Percentiles rank a stretch among this genome's conserved stretches.
Conservation (phyloP, 64 coral and sea anemone genomes). For the Orbicella faveolata region DNA sequence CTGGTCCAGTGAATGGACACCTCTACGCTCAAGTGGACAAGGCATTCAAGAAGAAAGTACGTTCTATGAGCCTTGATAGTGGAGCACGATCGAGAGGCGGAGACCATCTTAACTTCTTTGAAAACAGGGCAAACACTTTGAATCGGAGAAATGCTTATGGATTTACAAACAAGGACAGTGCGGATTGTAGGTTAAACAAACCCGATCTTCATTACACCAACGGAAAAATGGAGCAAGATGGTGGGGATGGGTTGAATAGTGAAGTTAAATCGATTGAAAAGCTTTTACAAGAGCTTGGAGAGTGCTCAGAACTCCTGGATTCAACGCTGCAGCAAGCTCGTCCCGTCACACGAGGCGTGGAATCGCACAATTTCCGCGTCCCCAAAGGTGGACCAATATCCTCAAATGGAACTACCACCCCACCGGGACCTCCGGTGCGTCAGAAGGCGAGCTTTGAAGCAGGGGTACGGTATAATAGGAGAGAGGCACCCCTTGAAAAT, state of each 20-base stretch:
- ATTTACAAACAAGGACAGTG: neutral
- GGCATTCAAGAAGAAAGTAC: conserved; percentile 65
- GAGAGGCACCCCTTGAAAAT: neutral
- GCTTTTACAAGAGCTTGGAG: conserved; percentile 58
- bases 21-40: conserved; percentile 74
- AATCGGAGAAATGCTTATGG: conserved; percentile 23
- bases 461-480: conserved; percentile 4
- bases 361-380: neutral
- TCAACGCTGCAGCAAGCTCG: conserved; percentile 25
- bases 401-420: neutral
- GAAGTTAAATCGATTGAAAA: conserved; percentile 63
- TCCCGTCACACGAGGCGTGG: neutral
- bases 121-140: conserved; percentile 38
- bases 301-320: conserved; percentile 56
- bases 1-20: conserved; percentile 74
- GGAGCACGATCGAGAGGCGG: conserved; percentile 1
- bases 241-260: neutral
- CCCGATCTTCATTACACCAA: conserved; percentile 10
- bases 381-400: neutral
- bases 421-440: conserved; percentile 23
- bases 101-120: conserved; percentile 31
- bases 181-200: neutral
- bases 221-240: neutral
- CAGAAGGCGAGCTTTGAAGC: conserved; percentile 29
- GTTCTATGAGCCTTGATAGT: conserved; percentile 59